A percentile compares a stretch with the other conserved stretches of the same genome.
These are phyloP conservation scores for Spongilla lacustris DNA, from an alignment of 37 sponge, comb jelly and placozoan genomes.

Conservation along the genomic window DNA sequence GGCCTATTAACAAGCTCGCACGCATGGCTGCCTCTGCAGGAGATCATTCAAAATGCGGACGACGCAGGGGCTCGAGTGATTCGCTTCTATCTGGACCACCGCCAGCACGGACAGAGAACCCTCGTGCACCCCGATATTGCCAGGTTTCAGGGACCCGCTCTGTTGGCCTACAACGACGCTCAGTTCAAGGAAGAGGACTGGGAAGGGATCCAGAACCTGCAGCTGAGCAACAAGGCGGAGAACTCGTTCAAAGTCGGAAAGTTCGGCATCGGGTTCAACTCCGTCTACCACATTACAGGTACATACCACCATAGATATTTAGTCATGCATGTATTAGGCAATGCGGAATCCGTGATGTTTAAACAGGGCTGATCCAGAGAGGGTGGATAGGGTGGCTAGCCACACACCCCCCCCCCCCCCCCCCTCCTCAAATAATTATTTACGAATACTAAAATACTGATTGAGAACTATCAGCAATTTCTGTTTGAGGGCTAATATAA, in stretches of 20 bases:
- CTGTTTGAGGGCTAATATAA: too few relatives aligned
- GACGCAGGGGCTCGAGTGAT: conserved; percentile 80
- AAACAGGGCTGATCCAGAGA: too few relatives aligned
- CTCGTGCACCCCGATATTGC: conserved; percentile 47
- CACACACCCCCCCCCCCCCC: too few relatives aligned
- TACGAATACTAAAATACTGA: too few relatives aligned
- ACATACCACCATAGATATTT: too few relatives aligned
- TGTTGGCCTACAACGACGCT: conserved; percentile 73
- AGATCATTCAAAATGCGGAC: conserved; percentile 87
- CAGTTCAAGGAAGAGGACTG: conserved; percentile 75
- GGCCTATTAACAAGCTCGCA: too few relatives aligned
- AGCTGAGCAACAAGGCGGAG: conserved; percentile 69
- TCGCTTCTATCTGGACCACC: conserved; percentile 62
- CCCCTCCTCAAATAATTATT: too few relatives aligned
- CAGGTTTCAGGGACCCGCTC: conserved; percentile 79
- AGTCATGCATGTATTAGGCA: too few relatives aligned
- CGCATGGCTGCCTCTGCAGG: conserved; percentile 23
- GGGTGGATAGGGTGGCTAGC: too few relatives aligned
- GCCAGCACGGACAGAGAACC: conserved; percentile 43
- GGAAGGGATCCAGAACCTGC: conserved; percentile 63
- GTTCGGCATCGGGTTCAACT: conserved; percentile 88
- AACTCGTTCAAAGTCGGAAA: conserved; percentile 78
- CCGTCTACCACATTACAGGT: conserved; percentile 90
- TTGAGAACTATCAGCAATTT: too few relatives aligned
- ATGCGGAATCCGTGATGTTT: too few relatives aligned